Conservation (phyloP, 1,140 invertebrate genomes). For the Rhysida immarginata region DNA sequence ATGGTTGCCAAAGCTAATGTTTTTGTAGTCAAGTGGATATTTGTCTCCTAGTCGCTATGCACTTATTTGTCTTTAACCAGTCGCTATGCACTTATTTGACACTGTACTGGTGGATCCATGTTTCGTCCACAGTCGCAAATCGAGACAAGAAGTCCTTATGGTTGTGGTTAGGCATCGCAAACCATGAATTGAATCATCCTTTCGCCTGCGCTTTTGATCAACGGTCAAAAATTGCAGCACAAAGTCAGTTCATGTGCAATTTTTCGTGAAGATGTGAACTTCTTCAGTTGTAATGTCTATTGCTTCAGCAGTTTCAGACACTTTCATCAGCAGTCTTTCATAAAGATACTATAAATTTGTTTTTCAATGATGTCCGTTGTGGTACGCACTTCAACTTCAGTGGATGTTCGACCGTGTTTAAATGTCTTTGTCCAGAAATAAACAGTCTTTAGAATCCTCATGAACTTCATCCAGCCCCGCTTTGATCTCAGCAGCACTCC, state of each 20-base stretch:
- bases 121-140: conserved; percentile 28
- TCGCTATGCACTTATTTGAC: too few species aligned
- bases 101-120: conserved; percentile 28
- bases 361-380: background rate
- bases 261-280: background rate
- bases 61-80: too few species aligned
- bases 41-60: too few species aligned
- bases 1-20: too few species aligned
- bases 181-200: conserved; percentile 13
- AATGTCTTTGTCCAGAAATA: background rate
- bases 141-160: conserved; percentile 20
- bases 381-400: background rate
- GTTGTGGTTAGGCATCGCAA: conserved; percentile 12
- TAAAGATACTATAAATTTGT: background rate
- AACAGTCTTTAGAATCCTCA: too few species aligned
- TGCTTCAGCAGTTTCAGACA: background rate
- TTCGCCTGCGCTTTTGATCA: conserved; percentile 6
- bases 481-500: too few species aligned
- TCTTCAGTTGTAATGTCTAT: background rate
- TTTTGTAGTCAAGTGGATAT: too few species aligned
- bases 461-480: too few species aligned
- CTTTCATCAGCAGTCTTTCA: background rate
- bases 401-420: background rate
- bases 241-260: background rate
- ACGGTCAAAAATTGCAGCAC: conserved; percentile 6